Base-by-base conservation (phyloP, 2,113 vertebrate species). In the Lasiurus borealis region DNA sequence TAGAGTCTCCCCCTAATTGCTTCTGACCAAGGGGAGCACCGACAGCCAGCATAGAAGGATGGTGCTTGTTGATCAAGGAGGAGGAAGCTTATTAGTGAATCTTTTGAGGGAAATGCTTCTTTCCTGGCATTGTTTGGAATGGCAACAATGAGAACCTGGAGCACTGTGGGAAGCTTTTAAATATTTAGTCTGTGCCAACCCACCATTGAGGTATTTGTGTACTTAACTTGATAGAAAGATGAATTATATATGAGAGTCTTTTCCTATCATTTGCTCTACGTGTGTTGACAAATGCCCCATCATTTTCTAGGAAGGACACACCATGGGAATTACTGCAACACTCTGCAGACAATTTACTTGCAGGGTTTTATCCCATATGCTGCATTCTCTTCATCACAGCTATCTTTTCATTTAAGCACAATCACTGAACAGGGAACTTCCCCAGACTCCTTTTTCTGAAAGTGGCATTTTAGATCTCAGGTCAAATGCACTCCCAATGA, bases 241-340 rank as follows among this genome's bases (percentile, higher is more conserved):
- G 77, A 97, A 97, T 98, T 97, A 97, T 95, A 96, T 57, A 97
- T 97, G 78, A 95, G 86, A 78, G 68, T 89, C 40, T 95, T 96
- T 97, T 95, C 92, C 88, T 94, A 92, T 94, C 21, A 3, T 94
- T 98, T 97, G 86, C 85, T 95, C 3, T 96, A 88, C 18, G 21
- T 80, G 52, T 97, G 86, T 97, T 98, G 97, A 97, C 94, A 97
- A 98, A 98, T 6, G 40, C 97, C 96, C 96, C 96, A 71, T 95
- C 72, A 83, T 96, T 97, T 90, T 98, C 16, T 82, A 96, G 96
- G 76, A 98, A 97, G 97, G 88, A 77, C 69, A 92, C 48, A 85
- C 91, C 95, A 76, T 9, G 29, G 90, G 76, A 88, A 94, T 73
- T 92, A 73, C 72, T 73, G 62, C 85, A 98, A 57, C 21, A 46